Percentiles rank a stretch among this genome's conserved stretches.
Evolutionary conservation across 2,888 invertebrate species (phyloP).

Genomic region (Aethes cnicana): DNA sequence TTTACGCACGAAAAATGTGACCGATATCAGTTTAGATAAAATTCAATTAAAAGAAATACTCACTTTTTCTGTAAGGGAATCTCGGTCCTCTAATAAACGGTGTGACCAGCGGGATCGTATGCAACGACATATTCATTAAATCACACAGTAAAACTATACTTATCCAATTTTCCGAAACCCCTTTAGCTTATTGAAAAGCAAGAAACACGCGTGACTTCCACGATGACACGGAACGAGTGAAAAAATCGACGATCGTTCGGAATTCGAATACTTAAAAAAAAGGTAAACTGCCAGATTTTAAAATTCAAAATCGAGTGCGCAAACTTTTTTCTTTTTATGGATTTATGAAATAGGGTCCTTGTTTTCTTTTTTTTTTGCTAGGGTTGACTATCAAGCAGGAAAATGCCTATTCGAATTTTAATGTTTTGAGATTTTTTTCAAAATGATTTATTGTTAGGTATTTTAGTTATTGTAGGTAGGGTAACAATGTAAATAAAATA

Average conservation of each 20-base stretch:
- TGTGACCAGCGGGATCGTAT: conserved; percentile 74
- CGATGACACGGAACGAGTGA: conserved; percentile 58
- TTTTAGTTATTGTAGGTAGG: too few species aligned
- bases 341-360: neutral
- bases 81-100: conserved; percentile 78
- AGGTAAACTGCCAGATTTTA: conserved; percentile 20
- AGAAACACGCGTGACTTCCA: conserved; percentile 50
- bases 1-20: too few species aligned
- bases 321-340: conserved; percentile 9
- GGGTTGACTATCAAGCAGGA: too few species aligned
- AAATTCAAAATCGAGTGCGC: neutral
- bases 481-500: too few species aligned
- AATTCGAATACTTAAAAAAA: conserved; percentile 30
- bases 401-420: too few species aligned
- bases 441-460: too few species aligned
- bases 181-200: conserved; percentile 39
- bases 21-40: too few species aligned
- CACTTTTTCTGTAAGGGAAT: conserved; percentile 78
- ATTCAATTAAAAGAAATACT: conserved; percentile 45
- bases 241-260: conserved; percentile 66
- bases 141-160: conserved; percentile 35
- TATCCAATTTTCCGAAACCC: conserved; percentile 40
- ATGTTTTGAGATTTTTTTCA: too few species aligned
- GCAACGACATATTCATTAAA: conserved; percentile 72
- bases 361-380: neutral